These are phyloP conservation scores for Galbula dea DNA, from an alignment of 2,113 vertebrate genomes.

Conservation along the genomic window DNA sequence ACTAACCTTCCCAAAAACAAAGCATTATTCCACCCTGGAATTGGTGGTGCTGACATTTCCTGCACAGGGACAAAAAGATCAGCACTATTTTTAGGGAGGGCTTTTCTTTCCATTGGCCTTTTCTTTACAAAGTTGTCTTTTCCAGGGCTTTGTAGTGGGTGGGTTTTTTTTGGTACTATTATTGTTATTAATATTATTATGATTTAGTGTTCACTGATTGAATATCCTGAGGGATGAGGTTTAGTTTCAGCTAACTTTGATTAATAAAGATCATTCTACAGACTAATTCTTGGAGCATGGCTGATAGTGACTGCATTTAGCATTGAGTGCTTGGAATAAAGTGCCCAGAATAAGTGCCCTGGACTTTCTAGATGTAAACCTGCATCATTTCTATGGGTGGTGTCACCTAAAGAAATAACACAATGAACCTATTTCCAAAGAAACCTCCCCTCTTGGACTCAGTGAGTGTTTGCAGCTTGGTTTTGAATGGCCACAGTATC, in stretches of 20 bases:
- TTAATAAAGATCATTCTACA: neutral
- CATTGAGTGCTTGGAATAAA: neutral
- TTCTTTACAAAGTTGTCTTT: constrained; percentile 8
- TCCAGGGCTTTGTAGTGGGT: neutral
- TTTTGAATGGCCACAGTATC: neutral
- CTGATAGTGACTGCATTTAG: neutral
- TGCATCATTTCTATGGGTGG: neutral
- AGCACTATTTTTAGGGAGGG: constrained; percentile 35
- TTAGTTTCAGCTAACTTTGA: constrained; percentile 32
- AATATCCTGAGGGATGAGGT: neutral
- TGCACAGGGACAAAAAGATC: constrained; percentile 32
- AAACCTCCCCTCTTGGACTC: neutral
- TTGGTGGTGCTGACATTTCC: constrained; percentile 43
- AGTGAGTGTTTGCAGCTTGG: neutral
- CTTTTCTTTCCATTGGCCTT: constrained; percentile 47
- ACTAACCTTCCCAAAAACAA: neutral
- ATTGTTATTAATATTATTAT: no score
- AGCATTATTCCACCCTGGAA: neutral
- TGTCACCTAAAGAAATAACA: neutral
- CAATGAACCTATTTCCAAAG: neutral
- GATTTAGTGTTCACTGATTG: neutral
- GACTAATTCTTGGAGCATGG: neutral
- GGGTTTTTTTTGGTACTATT: neutral
- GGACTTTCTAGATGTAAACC: neutral
- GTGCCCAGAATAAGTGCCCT: neutral